Evolutionary conservation across 1,140 invertebrate genomes (phyloP), one percentile per base, ranked within the genome.

Genomic region (Neotoxoptera formosana): DNA sequence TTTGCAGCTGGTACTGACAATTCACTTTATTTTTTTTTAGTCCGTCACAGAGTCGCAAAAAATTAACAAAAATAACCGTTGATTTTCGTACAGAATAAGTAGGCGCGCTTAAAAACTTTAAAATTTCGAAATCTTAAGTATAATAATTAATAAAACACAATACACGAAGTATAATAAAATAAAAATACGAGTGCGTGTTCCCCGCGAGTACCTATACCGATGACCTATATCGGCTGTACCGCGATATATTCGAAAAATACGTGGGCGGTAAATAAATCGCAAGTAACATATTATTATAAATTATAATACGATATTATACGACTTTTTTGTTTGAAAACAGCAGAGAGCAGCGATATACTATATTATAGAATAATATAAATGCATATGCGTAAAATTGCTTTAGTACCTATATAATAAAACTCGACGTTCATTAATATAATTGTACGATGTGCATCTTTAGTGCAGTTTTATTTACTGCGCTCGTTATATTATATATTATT

Each of bases 181-280:
- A n/a, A n/a, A 76, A 76, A 76, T 34, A 76, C n/a, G 14, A 30
- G n/a, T 17, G 60, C 14, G 17, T 60, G 9, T 67, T n/a, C n/a
- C 60, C n/a, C 0, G 25, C 17, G 30, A 34, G 17, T 76, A 76
- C n/a, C n/a, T 7, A n/a, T n/a, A n/a, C 6, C 14, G 14, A n/a
- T n/a, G 25, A 60, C 30, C 14, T 51, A 51, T 14, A 47, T 51
- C 1, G 7, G 56, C 6, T 11, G 30, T 60, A 14, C n/a, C n/a
- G n/a, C n/a, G n/a, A 1, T 11, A 67, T n/a, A 17, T n/a, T 67
- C 14, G 30, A 67, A 67, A 67, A n/a, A n/a, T 67, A 67, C 51
- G n/a, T n/a, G 0, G 9, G 9, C 0, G 25, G 9, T 0, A 14
- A 67, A 14, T 9, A 6, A 14, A n/a, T n/a, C 30, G 0, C 60